Evolutionary conservation across 2,888 invertebrate genomes (phyloP), one percentile per base, ranked within the genome.

Genomic region (Andrena bucephala): DNA sequence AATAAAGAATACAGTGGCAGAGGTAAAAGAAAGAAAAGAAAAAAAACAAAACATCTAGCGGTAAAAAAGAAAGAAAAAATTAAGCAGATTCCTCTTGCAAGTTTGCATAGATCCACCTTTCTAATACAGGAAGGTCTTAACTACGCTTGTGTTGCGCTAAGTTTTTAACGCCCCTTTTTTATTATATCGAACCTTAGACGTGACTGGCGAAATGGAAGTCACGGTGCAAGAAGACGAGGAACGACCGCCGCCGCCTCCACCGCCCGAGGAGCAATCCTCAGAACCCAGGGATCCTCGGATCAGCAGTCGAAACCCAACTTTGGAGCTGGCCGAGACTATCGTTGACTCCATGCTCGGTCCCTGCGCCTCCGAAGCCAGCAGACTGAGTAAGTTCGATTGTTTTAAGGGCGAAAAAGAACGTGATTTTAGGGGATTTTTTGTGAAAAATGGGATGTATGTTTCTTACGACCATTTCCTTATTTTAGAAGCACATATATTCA

Each of bases 291-390:
- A 93, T 79, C 91, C 91, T 8, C 89, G 90, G 27, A 85, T 90
- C 7, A 86, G 89, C 8, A 90, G 89, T 79, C 80, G 91, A 1
- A 92, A 90, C 83, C 88, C 93, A 1, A 92, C 92, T 2, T 87
- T 92, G 33, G 93, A 93, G 81, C 89, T 94, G 13, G 94, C 94
- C 1, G 94, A 94, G 84, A 94, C 94, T 72, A 93, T 95, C 63
- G 94, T 94, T 1, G 94, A 94, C 81, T 94, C 94, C 24, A 94
- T 95, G 13, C 87, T 94, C 16, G 92, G 93, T 29, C 92, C 94
- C 1, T 90, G 90, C 36, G 87, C 92, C 3, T 89, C 91, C 27
- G 93, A 92, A 84, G 89, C 91, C 4, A 91, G 89, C 5, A 89
- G 91, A 89, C 75, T 92, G 70, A 90, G 92, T 89, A 82, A 81